Percentiles rank a stretch among this genome's conserved stretches.
Evolutionary conservation across 2,113 vertebrate species (phyloP).

Genomic region (Casuarius casuarius): DNA sequence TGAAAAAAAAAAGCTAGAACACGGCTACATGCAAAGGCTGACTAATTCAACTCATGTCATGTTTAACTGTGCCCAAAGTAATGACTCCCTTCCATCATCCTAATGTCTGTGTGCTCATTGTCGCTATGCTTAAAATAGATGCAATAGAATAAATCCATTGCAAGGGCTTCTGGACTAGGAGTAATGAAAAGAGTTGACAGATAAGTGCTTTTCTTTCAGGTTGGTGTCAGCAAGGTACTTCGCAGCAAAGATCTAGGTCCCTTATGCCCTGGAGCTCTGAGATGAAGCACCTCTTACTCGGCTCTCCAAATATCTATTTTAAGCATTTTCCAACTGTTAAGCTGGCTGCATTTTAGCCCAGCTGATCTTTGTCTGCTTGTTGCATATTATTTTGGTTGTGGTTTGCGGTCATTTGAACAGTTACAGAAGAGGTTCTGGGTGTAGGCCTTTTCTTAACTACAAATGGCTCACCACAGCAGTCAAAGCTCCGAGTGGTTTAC

Average conservation of each 20-base stretch:
- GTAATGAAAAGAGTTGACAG: constrained; percentile 23
- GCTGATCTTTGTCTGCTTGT: constrained; percentile 68
- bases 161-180: constrained; percentile 55
- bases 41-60: constrained; percentile 45
- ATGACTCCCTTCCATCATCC: constrained; percentile 25
- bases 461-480: constrained; percentile 57
- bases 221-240: constrained; percentile 65
- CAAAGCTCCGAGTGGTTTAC: constrained; percentile 56
- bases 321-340: constrained; percentile 67
- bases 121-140: constrained; percentile 43
- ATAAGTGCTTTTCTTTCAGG: constrained; percentile 62
- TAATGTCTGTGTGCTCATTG: not conserved
- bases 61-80: constrained; percentile 41
- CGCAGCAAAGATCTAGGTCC: constrained; percentile 55
- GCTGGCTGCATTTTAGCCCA: constrained; percentile 57
- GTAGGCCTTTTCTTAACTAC: constrained; percentile 42
- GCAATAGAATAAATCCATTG: constrained; percentile 45
- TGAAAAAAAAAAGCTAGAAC: not conserved
- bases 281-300: constrained; percentile 67
- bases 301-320: constrained; percentile 71
- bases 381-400: constrained; percentile 60
- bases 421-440: constrained; percentile 59
- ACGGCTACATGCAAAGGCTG: constrained; percentile 33
- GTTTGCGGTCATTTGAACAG: constrained; percentile 64
- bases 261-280: constrained; percentile 53